Evolutionary conservation across 2,888 invertebrate genomes (phyloP).

Genomic region (Rhagonycha fulva): DNA sequence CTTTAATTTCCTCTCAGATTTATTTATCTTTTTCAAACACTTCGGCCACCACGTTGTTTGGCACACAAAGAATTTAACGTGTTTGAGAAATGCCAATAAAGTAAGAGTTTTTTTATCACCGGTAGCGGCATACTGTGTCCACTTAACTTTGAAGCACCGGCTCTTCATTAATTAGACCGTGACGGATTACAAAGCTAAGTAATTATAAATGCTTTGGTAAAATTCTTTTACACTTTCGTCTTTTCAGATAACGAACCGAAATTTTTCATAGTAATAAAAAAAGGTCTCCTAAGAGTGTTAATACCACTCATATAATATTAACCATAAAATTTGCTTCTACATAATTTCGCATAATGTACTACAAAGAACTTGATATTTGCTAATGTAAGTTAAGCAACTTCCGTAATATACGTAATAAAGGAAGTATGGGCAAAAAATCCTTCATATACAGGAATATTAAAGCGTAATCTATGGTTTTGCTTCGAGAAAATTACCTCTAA

Average conservation of each 20-base stretch:
- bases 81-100: constrained; percentile 48
- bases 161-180: constrained; percentile 35
- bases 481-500: constrained; percentile 38
- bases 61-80: constrained; percentile 40
- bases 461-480: constrained; percentile 39
- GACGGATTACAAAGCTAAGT: constrained; percentile 27
- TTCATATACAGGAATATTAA: constrained; percentile 34
- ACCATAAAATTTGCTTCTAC: background rate
- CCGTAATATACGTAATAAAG: constrained; percentile 36
- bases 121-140: constrained; percentile 44
- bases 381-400: constrained; percentile 41
- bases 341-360: constrained; percentile 15
- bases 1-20: background rate
- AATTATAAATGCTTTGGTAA: constrained; percentile 28
- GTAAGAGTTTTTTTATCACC: constrained; percentile 38
- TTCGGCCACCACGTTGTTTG: constrained; percentile 43
- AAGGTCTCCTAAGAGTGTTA: background rate
- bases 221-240: constrained; percentile 29
- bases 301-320: background rate
- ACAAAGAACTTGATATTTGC: constrained; percentile 32
- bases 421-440: constrained; percentile 33
- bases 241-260: constrained; percentile 26
- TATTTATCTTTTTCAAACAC: constrained; percentile 36
- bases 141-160: constrained; percentile 44
- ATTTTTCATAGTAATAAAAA: constrained; percentile 12